These are phyloP conservation scores for Orbicella faveolata DNA, from an alignment of 64 coral and sea anemone genomes.

Conservation along the genomic window DNA sequence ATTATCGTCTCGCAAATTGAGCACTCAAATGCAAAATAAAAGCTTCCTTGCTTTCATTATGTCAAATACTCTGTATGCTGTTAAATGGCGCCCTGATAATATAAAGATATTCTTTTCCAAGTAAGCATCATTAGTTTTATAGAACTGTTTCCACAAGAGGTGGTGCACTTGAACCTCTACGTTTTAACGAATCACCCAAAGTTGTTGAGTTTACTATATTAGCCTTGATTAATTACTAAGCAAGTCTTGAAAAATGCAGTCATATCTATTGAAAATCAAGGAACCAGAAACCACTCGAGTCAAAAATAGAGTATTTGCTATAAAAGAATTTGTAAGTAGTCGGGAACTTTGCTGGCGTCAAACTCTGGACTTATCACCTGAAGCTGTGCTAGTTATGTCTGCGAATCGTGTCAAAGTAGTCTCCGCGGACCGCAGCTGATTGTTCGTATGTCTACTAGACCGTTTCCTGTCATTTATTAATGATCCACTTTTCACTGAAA, in stretches of 20 bases:
- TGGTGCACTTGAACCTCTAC: background rate
- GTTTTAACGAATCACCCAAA: background rate
- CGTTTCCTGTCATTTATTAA: too few species aligned
- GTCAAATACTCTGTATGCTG: background rate
- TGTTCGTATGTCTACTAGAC: too few species aligned
- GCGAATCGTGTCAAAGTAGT: too few species aligned
- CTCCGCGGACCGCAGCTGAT: too few species aligned
- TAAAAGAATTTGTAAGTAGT: too few species aligned
- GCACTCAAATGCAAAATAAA: background rate
- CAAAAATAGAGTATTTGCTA: too few species aligned
- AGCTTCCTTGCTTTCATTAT: background rate
- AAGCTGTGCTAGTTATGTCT: too few species aligned
- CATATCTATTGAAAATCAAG: background rate
- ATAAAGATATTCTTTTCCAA: background rate
- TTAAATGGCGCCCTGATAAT: slow-evolving; percentile 14
- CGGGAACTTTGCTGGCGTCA: too few species aligned
- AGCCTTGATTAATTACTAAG: background rate
- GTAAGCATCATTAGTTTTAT: background rate
- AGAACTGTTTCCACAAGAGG: background rate
- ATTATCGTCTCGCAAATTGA: background rate
- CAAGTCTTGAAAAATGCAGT: background rate
- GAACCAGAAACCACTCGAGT: too few species aligned
- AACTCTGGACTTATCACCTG: too few species aligned
- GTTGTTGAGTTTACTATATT: background rate
- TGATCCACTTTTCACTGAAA: too few species aligned